Percentiles rank a stretch among this genome's conserved stretches.
phyloP scores from a whole-genome alignment of 2,113 vertebrate species.

The Daubentonia madagascariensis region DNA sequence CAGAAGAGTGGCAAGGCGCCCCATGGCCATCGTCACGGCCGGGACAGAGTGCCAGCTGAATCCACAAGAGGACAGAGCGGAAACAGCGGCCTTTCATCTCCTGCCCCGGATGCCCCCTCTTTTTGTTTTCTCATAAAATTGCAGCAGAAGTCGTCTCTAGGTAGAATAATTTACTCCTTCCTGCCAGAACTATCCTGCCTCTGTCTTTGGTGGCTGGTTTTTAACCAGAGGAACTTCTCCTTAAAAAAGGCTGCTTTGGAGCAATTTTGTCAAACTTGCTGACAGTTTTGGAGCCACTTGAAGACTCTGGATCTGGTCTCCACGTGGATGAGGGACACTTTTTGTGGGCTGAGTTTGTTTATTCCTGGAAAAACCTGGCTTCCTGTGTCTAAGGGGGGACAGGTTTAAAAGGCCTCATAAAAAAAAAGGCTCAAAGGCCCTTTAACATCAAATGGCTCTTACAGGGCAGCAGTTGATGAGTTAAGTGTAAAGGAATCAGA shows the following conservation, averaged over 20 bases:
- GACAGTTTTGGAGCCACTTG: background rate
- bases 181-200: rapidly evolving
- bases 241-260: rapidly evolving
- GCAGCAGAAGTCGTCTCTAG: rapidly evolving
- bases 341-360: conserved; percentile 40
- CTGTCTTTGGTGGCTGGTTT: background rate
- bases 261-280: rapidly evolving
- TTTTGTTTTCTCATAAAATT: rapidly evolving
- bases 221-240: background rate
- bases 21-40: rapidly evolving
- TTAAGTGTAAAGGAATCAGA: conserved; percentile 58
- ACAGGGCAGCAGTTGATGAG: background rate
- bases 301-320: background rate
- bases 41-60: background rate
- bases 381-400: conserved; percentile 53
- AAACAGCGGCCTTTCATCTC: background rate
- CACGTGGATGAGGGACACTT: background rate
- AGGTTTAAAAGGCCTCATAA: conserved; percentile 57
- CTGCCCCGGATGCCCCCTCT: rapidly evolving
- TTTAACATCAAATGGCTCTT: conserved; percentile 46
- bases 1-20: no score
- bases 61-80: no score
- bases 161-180: background rate
- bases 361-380: conserved; percentile 43
- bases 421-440: conserved; percentile 2